Percentiles rank a stretch among this genome's conserved stretches.
These are phyloP conservation scores for Archaeoteleia sp. DNA, from an alignment of 2,888 invertebrate species.

Conservation along the genomic window DNA sequence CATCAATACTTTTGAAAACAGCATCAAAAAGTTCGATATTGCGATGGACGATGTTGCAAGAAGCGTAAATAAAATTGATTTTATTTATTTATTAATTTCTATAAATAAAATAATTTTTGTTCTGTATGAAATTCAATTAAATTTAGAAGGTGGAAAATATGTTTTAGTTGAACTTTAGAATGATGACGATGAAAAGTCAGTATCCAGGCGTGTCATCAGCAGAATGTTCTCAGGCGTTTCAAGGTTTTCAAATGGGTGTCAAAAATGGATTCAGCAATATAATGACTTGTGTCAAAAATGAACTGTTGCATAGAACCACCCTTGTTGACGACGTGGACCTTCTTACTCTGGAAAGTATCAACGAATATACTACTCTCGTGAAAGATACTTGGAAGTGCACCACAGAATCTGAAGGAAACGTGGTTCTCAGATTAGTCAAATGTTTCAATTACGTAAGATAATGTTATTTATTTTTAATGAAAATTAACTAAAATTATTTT, in stretches of 20 bases:
- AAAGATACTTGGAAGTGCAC: slow-evolving; percentile 5
- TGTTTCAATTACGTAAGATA: slow-evolving; percentile 17
- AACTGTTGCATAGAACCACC: not conserved
- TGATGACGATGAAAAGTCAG: not conserved
- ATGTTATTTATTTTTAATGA: slow-evolving; percentile 3
- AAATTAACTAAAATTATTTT: not conserved
- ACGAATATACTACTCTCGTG: no score
- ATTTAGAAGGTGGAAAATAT: not conserved
- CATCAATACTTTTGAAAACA: not conserved
- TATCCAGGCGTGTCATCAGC: not conserved
- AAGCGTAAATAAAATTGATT: not conserved
- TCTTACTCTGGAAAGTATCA: not conserved
- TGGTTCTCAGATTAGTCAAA: slow-evolving; percentile 6
- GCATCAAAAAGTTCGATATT: not conserved
- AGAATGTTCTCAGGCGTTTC: slow-evolving; percentile 3
- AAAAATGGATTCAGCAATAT: not conserved
- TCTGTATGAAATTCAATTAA: no score
- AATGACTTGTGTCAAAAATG: slow-evolving; percentile 1
- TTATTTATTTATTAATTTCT: no score
- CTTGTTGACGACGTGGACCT: slow-evolving; percentile 4
- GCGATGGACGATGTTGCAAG: not conserved
- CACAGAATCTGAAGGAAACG: slow-evolving; percentile 9
- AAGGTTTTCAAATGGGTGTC: not conserved
- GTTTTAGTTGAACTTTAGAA: not conserved
- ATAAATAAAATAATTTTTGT: no score